Conservation (phyloP, 2,113 vertebrate genomes). For the Protobothrops flavoviridis region DNA sequence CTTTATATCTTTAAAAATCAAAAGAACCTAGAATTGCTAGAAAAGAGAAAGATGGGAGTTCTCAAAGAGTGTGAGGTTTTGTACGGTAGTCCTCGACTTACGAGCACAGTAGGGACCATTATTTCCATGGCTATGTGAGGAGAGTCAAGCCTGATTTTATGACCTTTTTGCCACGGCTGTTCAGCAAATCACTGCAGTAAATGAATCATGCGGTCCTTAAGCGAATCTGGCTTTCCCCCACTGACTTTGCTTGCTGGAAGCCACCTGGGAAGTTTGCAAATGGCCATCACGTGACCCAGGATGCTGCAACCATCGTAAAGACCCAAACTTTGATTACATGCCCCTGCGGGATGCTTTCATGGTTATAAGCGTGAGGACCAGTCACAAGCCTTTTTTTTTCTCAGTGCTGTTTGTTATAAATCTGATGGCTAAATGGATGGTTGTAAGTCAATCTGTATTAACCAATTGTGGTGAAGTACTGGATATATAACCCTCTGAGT, state of each 20-base stretch:
- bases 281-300: neutral
- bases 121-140: neutral
- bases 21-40: neutral
- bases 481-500: neutral
- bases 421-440: neutral
- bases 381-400: neutral
- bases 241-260: neutral
- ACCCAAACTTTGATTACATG: neutral
- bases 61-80: neutral
- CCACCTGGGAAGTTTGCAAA: neutral
- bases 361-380: neutral
- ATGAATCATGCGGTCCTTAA: neutral
- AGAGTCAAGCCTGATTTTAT: neutral
- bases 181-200: neutral
- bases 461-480: neutral
- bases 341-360: neutral
- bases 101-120: neutral
- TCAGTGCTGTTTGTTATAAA: neutral
- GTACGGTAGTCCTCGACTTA: neutral
- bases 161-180: neutral
- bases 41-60: neutral
- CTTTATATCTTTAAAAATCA: neutral
- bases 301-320: neutral
- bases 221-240: neutral
- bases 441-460: neutral